Evolutionary conservation across 2,797 vertebrate genomes (phyloP), one percentile per base, ranked within the genome.

Genomic region (Diplodus puntazzo): DNA sequence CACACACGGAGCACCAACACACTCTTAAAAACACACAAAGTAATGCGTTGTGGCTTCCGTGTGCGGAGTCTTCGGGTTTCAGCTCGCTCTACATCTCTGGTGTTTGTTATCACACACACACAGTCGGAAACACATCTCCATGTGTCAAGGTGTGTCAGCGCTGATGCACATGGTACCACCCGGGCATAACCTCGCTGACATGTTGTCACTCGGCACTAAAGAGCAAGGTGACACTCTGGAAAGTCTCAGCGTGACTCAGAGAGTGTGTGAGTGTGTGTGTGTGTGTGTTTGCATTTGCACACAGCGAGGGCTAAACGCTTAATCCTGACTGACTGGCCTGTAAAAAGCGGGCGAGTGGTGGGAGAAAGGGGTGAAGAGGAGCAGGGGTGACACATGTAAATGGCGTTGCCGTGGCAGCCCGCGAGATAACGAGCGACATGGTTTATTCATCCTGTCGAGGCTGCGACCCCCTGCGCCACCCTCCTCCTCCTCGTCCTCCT

Each of bases 371-470:
- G 73, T 74, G 82, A 85, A 72, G 81, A 75, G 70, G 76, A 82
- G 77, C 77, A 55, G 49, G 73, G 86, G 73, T 89, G 89, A 90
- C 92, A 85, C 84, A 90, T 94, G 92, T 87, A 91, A 92, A 93
- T 88, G 69, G 20, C 25, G 59, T 84, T 77, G 80, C 89, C 30
- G 71, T 81, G 85, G 87, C 86, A 91, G 86, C 70, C 80, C 73
- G 45, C 9, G 8, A 90, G 88, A 91, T 92, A 90, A 93, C 85
- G 71, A 89, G 79, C 30, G 45, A 77, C 83, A 83, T 89, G 82
- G 87, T 89, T 90, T 90, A 92, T 92, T 92, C 89, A 88, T 87
- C 67, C 63, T 69, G 53, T 66, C 45, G 65, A 69, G 39, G 45
- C 60, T 13, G 9, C 39, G 30, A 0, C 1, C n/a, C 48, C 66